Evolutionary conservation across 2,888 invertebrate species (phyloP), one percentile per base, ranked within the genome.

Genomic region (Selenia dentaria): DNA sequence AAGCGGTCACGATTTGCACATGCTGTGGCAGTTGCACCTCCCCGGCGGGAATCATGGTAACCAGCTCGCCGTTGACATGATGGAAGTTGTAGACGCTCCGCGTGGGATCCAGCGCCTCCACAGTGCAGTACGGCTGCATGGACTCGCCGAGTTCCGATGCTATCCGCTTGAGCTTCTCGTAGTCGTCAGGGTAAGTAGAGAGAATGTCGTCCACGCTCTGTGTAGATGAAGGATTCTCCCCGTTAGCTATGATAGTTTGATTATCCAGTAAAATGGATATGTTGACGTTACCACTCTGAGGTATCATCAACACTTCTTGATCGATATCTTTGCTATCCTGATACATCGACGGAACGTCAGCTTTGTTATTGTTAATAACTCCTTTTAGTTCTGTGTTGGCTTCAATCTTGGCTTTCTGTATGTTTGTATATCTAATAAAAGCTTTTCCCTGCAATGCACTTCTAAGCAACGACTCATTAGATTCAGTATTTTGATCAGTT

Each of bases 391-490:
- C 85, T 26, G 79, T 66, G 54, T 75, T 83, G 8, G 79, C 74
- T 33, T 85, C 84, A 25, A 87, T 63, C 65, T 91, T 90, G 13
- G 85, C 67, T 91, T 91, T 84, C 92, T 91, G 87, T 77, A 79
- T 70, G 78, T 89, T 79, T 87, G 89, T 89, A 92, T 92, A 79
- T 92, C 90, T 86, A 79, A 82, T 79, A 79, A 89, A 73, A 74
- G 92, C 93, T 88, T 96, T 96, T 31, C 96, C 96, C 77, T 96
- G 96, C 54, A 97, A 91, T 6, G 96, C 96, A 73, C 94, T 96
- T 62, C 96, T 92, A 54, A 97, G 82, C 54, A 97, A 83, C 18
- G 96, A 96, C 70, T 96, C 96, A 11, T 95, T 92, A 14, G 92
- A 88, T 67, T 89, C 89, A 16, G 86, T 81, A 69, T 95, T 95